Evolutionary conservation across 2,797 vertebrate species (phyloP).

Genomic region (Cyclopterus lumpus): DNA sequence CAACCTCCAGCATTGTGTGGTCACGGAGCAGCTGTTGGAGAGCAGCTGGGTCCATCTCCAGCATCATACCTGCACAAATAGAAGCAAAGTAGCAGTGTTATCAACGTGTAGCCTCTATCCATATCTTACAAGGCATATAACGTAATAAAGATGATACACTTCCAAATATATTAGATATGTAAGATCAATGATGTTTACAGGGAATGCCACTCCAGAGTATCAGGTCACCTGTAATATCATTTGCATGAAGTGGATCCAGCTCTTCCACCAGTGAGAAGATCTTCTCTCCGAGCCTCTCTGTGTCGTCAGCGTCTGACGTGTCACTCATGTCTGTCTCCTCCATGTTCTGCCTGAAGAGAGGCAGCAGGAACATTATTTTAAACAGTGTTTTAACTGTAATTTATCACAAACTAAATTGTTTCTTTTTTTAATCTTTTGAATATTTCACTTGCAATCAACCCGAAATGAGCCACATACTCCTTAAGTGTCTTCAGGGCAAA

Average conservation of each 20-base stretch:
- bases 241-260: slow-evolving; percentile 79
- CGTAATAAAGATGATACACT: neutral
- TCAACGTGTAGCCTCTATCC: neutral
- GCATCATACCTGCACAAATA: slow-evolving; percentile 82
- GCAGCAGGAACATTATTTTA: neutral
- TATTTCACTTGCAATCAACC: slow-evolving; percentile 2
- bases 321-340: slow-evolving; percentile 73
- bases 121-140: neutral
- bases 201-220: neutral
- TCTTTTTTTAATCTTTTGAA: neutral
- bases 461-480: slow-evolving; percentile 68
- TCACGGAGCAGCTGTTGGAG: slow-evolving; percentile 79
- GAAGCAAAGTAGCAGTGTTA: neutral
- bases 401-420: neutral
- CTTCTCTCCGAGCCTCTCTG: slow-evolving; percentile 81
- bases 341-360: slow-evolving; percentile 62
- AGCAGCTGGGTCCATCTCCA: slow-evolving; percentile 82
- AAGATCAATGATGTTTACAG: neutral
- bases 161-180: neutral
- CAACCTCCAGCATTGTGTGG: slow-evolving; percentile 73
- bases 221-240: slow-evolving; percentile 84
- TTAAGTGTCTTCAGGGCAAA: slow-evolving; percentile 80
- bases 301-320: slow-evolving; percentile 77
- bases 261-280: slow-evolving; percentile 82
- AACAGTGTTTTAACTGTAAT: neutral